Evolutionary conservation across 2,113 vertebrate species (phyloP).

Genomic region (Meleagris gallopavo): DNA sequence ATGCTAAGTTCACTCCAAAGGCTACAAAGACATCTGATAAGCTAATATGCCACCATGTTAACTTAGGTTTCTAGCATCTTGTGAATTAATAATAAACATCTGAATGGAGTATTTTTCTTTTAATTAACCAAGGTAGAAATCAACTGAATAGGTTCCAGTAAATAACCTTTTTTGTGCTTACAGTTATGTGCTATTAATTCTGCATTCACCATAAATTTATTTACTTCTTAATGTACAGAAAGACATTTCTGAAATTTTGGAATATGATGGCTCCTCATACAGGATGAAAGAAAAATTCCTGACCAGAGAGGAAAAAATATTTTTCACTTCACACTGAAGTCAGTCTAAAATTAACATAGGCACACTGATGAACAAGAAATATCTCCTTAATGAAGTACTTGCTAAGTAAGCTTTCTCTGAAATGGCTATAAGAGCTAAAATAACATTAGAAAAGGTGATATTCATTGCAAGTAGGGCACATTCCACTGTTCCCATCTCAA

Average conservation of each 20-base stretch:
- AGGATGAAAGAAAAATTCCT: not conserved
- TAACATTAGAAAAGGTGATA: not conserved
- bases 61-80: not conserved
- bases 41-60: not conserved
- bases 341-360: not conserved
- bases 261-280: not conserved
- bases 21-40: not conserved
- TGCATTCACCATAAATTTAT: not conserved
- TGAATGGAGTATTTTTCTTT: not conserved
- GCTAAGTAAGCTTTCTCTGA: not conserved
- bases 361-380: not conserved
- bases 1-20: not conserved
- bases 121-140: not conserved
- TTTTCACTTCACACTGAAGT: not conserved
- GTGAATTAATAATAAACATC: not conserved
- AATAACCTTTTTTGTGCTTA: not conserved
- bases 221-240: not conserved
- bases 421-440: not conserved
- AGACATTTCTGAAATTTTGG: not conserved
- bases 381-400: not conserved
- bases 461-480: not conserved
- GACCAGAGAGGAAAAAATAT: not conserved
- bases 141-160: not conserved
- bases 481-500: not conserved
- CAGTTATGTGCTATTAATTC: not conserved